These are phyloP conservation scores for Catharus ustulatus DNA, from an alignment of 2,797 vertebrate genomes.

Conservation along the genomic window DNA sequence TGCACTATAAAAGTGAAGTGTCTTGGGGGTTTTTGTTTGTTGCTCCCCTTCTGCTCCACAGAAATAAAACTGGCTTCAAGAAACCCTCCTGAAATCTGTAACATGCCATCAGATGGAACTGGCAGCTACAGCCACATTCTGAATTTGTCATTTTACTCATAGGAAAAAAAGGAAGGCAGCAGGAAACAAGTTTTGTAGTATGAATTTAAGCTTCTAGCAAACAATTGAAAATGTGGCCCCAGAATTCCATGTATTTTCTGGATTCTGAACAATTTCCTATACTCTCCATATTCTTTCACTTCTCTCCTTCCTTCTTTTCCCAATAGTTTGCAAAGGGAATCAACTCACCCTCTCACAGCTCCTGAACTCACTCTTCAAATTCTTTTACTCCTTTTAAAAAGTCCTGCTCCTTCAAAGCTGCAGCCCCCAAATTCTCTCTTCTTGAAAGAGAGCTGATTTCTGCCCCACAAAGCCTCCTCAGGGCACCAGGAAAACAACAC, in stretches of 20 bases:
- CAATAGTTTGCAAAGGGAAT: not conserved
- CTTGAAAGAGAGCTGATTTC: not conserved
- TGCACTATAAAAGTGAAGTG: not conserved
- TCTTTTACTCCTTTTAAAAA: not conserved
- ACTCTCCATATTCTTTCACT: not conserved
- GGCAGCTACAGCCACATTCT: not conserved
- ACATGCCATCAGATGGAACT: not conserved
- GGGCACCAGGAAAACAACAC: not conserved
- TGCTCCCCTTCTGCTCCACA: not conserved
- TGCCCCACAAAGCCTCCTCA: not conserved
- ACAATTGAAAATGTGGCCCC: not conserved
- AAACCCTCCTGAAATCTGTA: not conserved
- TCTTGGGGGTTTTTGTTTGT: not conserved
- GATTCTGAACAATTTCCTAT: not conserved
- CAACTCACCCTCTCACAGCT: not conserved
- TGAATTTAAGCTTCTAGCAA: not conserved
- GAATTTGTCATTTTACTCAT: not conserved
- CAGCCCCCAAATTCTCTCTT: not conserved
- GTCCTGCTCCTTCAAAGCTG: not conserved
- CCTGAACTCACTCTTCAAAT: not conserved
- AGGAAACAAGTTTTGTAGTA: not conserved
- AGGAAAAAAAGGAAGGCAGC: not conserved
- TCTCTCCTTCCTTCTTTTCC: not conserved
- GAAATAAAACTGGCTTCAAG: not conserved
- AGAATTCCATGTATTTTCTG: not conserved